Base-by-base conservation (phyloP, 2,888 invertebrate genomes). In the Falcaria lacertinaria region DNA sequence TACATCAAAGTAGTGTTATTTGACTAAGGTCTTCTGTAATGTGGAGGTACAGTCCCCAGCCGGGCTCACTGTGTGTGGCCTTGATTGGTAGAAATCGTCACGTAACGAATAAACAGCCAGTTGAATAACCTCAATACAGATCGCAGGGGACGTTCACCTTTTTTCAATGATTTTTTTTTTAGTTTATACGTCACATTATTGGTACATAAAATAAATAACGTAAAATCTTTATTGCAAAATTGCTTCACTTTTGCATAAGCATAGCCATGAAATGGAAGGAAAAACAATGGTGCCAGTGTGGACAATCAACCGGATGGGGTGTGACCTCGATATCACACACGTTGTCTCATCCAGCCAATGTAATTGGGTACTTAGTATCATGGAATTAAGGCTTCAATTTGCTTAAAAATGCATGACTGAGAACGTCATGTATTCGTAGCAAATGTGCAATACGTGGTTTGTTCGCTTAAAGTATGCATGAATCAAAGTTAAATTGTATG, bases 231-330 rank as follows among this genome's bases (percentile, higher is more conserved):
- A 17, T n/a, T 17, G 7, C 8, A 37, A 13, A 15, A 25, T 17
- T 62, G 52, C n/a, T 41, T 34, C 52, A 4, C 39, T 63, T 37
- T 48, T 41, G 58, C 54, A 62, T 60, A 39, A 45, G 11, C 34
- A 42, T 41, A 39, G 46, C 44, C 54, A 46, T 58, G 61, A 65
- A 69, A 69, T 69, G 67, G 64, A 62, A 58, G 61, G 57, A 59
- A 64, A 70, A 64, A 71, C 70, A 71, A 72, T 65, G 47, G 62
- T 49, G 52, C 53, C 54, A 54, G 51, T 50, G 49, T 56, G 62
- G 67, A 70, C 68, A 69, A 66, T 66, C 58, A 61, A 41, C 43
- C 47, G 54, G 50, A 50, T 52, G 55, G 53, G 54, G 44, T 43
- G 44, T 52, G 66, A 64, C 68, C 68, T 64, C 64, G 57, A 67